These are phyloP conservation scores for Cottus gobio DNA, from an alignment of 2,113 vertebrate genomes.

Conservation along the genomic window DNA sequence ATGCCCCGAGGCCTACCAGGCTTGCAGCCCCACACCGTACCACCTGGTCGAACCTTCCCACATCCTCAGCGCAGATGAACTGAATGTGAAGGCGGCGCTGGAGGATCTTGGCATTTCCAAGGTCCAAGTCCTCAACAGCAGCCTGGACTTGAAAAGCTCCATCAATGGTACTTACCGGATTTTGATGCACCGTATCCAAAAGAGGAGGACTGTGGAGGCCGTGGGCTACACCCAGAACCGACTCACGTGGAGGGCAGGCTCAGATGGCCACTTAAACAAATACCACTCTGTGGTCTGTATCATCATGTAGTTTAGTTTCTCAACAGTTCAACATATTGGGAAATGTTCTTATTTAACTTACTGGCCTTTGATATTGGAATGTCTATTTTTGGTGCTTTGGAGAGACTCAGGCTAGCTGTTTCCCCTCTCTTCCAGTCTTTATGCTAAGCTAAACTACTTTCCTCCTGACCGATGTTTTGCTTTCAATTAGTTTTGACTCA, in stretches of 20 bases:
- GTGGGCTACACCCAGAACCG: slow-evolving; percentile 51
- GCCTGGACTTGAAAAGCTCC: slow-evolving; percentile 66
- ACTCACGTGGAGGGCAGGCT: slow-evolving; percentile 45
- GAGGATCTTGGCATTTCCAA: slow-evolving; percentile 76
- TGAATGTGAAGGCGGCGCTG: slow-evolving; percentile 68
- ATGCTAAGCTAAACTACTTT: background rate
- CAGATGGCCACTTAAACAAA: slow-evolving; percentile 36
- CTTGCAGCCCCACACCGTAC: slow-evolving; percentile 50
- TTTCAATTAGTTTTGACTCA: background rate
- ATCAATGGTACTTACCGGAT: slow-evolving; percentile 80
- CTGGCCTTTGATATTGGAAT: background rate
- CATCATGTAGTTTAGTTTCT: slow-evolving; percentile 64
- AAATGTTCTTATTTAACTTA: background rate
- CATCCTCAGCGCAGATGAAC: slow-evolving; percentile 68
- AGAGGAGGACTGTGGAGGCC: slow-evolving; percentile 61
- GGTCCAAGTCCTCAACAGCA: slow-evolving; percentile 71
- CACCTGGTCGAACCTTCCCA: slow-evolving; percentile 61
- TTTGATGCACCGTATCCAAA: slow-evolving; percentile 78
- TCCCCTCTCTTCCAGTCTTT: background rate
- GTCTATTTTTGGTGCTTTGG: background rate
- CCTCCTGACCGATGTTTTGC: background rate
- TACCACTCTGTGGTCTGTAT: slow-evolving; percentile 69
- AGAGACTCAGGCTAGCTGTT: background rate
- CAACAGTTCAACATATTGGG: background rate
- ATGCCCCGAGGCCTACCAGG: slow-evolving; percentile 62